A percentile compares a stretch with the other conserved stretches of the same genome.
phyloP scores from a whole-genome alignment of 2,888 invertebrate genomes.

The Ennomos erosarius region DNA sequence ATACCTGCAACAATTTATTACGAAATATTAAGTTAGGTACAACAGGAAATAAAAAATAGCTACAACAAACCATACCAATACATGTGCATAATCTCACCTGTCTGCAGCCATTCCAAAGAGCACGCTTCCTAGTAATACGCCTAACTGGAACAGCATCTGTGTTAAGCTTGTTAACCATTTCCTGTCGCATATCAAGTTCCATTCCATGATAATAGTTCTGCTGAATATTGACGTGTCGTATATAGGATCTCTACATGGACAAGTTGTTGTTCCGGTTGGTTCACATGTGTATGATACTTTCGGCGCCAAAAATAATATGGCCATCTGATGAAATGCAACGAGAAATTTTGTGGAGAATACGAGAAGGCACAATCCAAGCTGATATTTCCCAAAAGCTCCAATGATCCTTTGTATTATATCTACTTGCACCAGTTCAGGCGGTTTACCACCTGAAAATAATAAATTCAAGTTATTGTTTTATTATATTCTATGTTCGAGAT shows the following conservation, averaged over 20 bases:
- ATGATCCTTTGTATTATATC: slow-evolving; percentile 72
- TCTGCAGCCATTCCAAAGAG: slow-evolving; percentile 91
- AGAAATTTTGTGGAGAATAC: slow-evolving; percentile 60
- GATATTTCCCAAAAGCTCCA: slow-evolving; percentile 79
- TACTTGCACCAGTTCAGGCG: slow-evolving; percentile 35
- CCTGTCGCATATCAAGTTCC: slow-evolving; percentile 89
- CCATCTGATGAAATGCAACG: slow-evolving; percentile 67
- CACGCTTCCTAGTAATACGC: slow-evolving; percentile 90
- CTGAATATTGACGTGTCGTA: slow-evolving; percentile 88
- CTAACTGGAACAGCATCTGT: slow-evolving; percentile 91
- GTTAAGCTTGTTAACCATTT: slow-evolving; percentile 88
- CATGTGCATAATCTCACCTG: slow-evolving; percentile 87
- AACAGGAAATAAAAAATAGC: slow-evolving; percentile 2
- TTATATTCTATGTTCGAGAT: too few species aligned
- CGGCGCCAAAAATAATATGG: slow-evolving; percentile 66
- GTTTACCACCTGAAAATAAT: slow-evolving; percentile 42
- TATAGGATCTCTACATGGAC: slow-evolving; percentile 84
- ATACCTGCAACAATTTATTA: slow-evolving; percentile 80
- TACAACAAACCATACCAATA: too few species aligned
- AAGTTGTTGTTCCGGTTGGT: slow-evolving; percentile 58
- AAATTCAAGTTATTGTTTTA: background rate
- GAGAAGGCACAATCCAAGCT: slow-evolving; percentile 55
- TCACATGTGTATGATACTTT: slow-evolving; percentile 51
- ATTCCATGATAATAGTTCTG: slow-evolving; percentile 90
- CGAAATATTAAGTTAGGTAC: background rate